Conservation (phyloP, 2,113 vertebrate genomes). For the Rhombomys opimus region DNA sequence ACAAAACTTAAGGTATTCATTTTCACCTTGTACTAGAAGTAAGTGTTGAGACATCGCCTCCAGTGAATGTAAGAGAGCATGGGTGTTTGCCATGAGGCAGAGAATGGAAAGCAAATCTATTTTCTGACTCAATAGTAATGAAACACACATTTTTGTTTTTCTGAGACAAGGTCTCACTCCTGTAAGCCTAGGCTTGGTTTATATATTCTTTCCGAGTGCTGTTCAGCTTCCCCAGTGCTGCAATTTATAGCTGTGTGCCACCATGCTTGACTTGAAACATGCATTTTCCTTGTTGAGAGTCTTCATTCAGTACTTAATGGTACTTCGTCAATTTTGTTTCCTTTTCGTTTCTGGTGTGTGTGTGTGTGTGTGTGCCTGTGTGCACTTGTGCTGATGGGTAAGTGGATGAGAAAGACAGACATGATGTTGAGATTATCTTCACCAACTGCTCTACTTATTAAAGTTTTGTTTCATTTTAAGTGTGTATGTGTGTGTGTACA, state of each 20-base stretch:
- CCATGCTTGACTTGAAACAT: not conserved
- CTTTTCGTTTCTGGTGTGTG: not conserved
- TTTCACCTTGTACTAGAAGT: slow-evolving; percentile 55
- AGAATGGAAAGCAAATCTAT: slow-evolving; percentile 26
- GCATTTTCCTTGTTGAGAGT: not conserved
- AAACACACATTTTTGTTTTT: not conserved
- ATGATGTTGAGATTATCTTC: not conserved
- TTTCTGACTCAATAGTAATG: slow-evolving; percentile 59
- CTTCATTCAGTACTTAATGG: slow-evolving; percentile 52
- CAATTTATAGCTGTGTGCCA: not conserved
- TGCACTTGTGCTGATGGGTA: not conserved
- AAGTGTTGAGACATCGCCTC: not conserved
- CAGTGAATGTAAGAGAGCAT: slow-evolving; percentile 46
- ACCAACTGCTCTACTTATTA: not conserved
- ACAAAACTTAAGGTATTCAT: not conserved
- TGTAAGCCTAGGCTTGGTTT: not conserved
- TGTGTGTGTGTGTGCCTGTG: not conserved
- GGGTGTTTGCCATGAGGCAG: slow-evolving; percentile 36
- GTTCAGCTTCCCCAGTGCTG: not conserved
- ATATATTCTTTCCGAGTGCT: not conserved
- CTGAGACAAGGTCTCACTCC: not conserved
- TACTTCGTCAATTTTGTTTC: slow-evolving; percentile 20
- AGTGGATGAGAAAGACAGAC: not conserved
- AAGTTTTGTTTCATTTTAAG: not conserved
- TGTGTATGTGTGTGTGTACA: not conserved